Evolutionary conservation across 2,888 invertebrate species (phyloP).

Genomic region (Lepidochitona cinerea): DNA sequence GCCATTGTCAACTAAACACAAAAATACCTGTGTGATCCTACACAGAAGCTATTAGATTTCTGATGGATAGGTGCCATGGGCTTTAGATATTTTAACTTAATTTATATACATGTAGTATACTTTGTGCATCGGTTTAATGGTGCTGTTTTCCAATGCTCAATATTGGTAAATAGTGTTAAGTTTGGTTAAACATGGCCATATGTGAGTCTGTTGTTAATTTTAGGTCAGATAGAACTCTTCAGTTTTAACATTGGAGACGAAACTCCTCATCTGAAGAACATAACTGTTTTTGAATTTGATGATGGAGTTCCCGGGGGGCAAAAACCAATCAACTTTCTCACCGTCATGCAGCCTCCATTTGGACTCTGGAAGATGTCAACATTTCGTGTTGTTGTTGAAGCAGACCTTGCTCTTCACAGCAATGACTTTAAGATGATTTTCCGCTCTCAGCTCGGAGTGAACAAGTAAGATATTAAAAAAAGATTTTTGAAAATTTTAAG

Average conservation of each 20-base stretch:
- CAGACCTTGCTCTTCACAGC: conserved; percentile 72
- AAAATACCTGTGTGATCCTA: no score
- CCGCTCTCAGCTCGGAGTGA: conserved; percentile 65
- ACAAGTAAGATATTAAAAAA: no score
- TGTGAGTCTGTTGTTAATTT: conserved; percentile 18
- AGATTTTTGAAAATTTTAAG: no score
- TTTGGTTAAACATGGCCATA: no score
- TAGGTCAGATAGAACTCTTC: conserved; percentile 72
- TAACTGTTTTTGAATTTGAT: conserved; percentile 69
- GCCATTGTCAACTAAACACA: no score
- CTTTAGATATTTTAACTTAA: no score
- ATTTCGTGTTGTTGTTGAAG: conserved; percentile 72
- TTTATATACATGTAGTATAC: no score
- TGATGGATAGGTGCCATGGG: no score
- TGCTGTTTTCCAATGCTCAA: no score
- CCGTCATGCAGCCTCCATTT: conserved; percentile 57
- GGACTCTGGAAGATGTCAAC: conserved; percentile 66
- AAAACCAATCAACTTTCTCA: conserved; percentile 62
- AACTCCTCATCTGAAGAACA: conserved; percentile 68
- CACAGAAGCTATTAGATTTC: no score
- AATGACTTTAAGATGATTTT: conserved; percentile 75
- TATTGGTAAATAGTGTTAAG: no score
- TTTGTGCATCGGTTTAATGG: no score
- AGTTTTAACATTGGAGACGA: conserved; percentile 73
- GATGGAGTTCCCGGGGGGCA: conserved; percentile 62